Evolutionary conservation across 2,113 vertebrate genomes (phyloP).

Genomic region (Limnothrissa miodon): DNA sequence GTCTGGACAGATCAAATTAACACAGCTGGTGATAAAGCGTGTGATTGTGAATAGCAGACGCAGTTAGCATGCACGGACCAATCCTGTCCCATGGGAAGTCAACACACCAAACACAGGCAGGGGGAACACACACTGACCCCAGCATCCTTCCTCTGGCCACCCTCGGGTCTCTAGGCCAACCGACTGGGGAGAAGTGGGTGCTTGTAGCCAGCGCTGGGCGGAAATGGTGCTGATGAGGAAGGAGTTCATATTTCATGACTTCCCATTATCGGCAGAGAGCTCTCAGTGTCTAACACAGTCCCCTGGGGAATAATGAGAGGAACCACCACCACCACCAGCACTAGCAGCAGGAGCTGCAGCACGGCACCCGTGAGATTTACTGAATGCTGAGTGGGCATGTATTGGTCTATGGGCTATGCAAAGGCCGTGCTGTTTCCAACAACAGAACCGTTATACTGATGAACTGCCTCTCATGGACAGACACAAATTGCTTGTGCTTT

Average conservation of each 20-base stretch:
- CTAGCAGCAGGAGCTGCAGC: too few species aligned
- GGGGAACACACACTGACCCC: background rate
- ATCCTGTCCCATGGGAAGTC: background rate
- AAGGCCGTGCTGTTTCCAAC: background rate
- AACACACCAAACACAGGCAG: background rate
- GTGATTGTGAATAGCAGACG: background rate
- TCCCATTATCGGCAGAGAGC: constrained; percentile 49
- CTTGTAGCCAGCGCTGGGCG: background rate
- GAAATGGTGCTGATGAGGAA: background rate
- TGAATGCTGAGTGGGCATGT: background rate
- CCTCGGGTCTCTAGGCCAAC: background rate
- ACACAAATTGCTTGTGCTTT: background rate
- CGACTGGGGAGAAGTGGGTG: background rate
- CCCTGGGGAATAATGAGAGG: background rate
- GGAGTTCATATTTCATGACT: constrained; percentile 41
- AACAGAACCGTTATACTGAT: background rate
- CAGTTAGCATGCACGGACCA: background rate
- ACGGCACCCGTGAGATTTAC: background rate
- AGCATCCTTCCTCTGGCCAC: background rate
- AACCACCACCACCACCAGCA: background rate
- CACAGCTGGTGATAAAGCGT: background rate
- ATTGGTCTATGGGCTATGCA: background rate
- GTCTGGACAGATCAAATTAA: background rate
- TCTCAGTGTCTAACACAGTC: constrained; percentile 26
- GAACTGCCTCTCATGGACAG: background rate